A percentile compares a stretch with the other conserved stretches of the same genome.
These are phyloP conservation scores for Onychomys torridus DNA, from an alignment of 2,797 vertebrate genomes.

Conservation along the genomic window DNA sequence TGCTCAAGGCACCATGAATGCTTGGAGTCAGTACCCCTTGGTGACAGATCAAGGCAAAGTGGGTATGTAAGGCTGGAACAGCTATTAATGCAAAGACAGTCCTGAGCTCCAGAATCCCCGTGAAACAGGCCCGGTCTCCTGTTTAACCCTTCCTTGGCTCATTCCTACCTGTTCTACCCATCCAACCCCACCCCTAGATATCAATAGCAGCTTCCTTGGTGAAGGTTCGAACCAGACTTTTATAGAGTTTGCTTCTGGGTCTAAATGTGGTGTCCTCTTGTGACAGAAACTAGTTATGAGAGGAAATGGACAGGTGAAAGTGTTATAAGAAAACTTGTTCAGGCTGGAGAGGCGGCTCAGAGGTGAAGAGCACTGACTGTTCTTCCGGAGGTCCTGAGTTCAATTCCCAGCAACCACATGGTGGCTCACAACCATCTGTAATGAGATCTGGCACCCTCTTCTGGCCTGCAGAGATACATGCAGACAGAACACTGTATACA, in stretches of 20 bases:
- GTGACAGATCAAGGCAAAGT: not conserved
- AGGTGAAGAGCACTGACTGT: too few relatives aligned
- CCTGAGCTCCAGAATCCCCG: not conserved
- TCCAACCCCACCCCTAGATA: not conserved
- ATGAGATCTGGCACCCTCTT: too few relatives aligned
- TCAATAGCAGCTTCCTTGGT: too few relatives aligned
- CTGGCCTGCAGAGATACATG: too few relatives aligned
- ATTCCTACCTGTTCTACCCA: not conserved
- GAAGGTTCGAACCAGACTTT: not conserved
- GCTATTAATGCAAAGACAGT: not conserved
- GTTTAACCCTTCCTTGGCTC: not conserved
- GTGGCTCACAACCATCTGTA: too few relatives aligned
- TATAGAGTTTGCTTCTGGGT: not conserved
- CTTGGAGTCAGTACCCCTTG: not conserved
- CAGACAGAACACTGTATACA: too few relatives aligned
- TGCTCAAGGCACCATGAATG: not conserved
- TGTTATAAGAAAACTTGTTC: not conserved
- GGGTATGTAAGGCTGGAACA: not conserved
- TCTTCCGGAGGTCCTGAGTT: too few relatives aligned
- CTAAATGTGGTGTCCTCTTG: not conserved
- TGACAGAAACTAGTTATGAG: not conserved
- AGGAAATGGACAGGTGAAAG: not conserved
- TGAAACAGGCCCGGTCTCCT: not conserved
- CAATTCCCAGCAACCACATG: too few relatives aligned
- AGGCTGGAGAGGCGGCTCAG: too few relatives aligned